Evolutionary conservation across 2,797 vertebrate species (phyloP), one percentile per base, ranked within the genome.

Genomic region (Nyctalus aviator): DNA sequence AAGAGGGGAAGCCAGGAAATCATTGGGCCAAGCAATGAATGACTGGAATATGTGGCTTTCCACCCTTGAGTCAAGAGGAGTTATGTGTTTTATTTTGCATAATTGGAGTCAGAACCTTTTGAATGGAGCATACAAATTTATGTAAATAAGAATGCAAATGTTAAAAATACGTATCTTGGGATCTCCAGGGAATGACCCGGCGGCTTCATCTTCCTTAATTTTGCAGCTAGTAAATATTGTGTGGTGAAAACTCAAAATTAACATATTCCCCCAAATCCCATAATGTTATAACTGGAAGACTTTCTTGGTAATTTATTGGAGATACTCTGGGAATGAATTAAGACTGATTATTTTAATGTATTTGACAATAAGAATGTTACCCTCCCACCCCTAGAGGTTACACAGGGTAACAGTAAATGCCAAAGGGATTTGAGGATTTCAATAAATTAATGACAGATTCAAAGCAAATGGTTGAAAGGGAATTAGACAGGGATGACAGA

Each of bases 121-220:
- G 87, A 90, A 91, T 59, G 48, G 35, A 88, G 50, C 90, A 78
- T 64, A 88, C 68, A 95, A 84, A 96, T 91, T 86, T 95, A 95
- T 95, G 96, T 77, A 97, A 97, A 97, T 94, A 57, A 71, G 73
- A 93, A 90, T 88, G 81, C 87, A 95, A 94, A 96, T 94, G 46
- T 89, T 88, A 83, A 93, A 94, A 95, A 81, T 96, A 55, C 37
- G 59, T 44, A 35, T 88, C 90, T 88, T 92, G 94, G 94, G 87
- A 92, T 91, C 95, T 96, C 82, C 91, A 83, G 69, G 64, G 59
- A 77, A 88, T 81, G 72, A 68, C 88, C 91, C 73, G 18, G 93
- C 37, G 92, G 82, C 73, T 94, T 57, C 41, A 6, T 71, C 87
- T 90, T 86, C 59, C 64, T 93, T 69, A 37, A 37, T 57, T 94